phyloP scores from a whole-genome alignment of 2,113 vertebrate species.

The Bubo scandiacus region DNA sequence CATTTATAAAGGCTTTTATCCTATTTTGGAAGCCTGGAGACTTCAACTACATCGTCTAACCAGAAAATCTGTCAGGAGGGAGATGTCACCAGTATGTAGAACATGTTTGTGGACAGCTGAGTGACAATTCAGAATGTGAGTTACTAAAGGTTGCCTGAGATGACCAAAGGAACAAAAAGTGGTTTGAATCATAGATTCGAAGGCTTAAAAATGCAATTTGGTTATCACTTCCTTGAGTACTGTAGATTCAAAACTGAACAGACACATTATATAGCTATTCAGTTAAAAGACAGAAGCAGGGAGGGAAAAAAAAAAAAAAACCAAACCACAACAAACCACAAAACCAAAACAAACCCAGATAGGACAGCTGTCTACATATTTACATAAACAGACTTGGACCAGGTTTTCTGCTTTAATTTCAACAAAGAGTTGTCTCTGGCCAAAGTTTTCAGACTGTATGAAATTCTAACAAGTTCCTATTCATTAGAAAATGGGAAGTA shows the following conservation, averaged over 20 bases:
- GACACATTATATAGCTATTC: neutral
- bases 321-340: too few species aligned
- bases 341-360: neutral
- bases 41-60: neutral
- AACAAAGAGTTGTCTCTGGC: neutral
- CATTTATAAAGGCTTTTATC: neutral
- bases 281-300: neutral
- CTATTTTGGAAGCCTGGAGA: neutral
- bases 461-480: neutral
- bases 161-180: neutral
- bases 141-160: neutral
- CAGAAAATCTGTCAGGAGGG: neutral
- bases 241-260: neutral
- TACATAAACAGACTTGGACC: neutral
- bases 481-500: neutral
- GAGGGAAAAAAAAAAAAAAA: neutral
- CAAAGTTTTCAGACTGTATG: neutral
- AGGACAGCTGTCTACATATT: neutral
- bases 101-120: neutral
- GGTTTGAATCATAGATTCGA: neutral
- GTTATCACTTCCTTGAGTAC: neutral
- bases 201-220: neutral
- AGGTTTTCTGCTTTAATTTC: neutral
- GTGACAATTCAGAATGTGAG: neutral
- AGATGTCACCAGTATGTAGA: neutral